phyloP scores from a whole-genome alignment of 2,113 vertebrate species.

The Lynx canadensis region DNA sequence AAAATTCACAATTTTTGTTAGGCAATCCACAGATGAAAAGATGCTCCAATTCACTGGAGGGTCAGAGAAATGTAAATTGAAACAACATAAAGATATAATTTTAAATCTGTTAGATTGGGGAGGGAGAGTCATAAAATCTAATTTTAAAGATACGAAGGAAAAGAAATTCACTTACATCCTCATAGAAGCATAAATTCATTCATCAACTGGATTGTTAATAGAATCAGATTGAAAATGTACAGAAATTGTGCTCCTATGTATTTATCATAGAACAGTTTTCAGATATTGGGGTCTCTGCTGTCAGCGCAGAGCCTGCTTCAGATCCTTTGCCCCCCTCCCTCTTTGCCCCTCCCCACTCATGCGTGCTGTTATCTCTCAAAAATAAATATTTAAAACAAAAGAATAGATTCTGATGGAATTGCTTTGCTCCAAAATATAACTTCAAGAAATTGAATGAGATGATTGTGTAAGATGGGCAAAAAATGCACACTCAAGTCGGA shows the following conservation, averaged over 20 bases:
- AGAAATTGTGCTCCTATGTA: background rate
- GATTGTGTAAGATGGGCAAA: background rate
- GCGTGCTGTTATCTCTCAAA: no score
- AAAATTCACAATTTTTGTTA: background rate
- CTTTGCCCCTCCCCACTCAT: no score
- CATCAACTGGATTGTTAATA: background rate
- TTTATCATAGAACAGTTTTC: background rate
- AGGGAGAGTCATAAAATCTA: background rate
- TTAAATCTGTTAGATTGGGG: background rate
- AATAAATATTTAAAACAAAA: background rate
- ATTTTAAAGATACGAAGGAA: background rate
- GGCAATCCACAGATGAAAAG: conserved; percentile 4
- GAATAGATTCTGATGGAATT: background rate
- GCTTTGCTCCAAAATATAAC: background rate
- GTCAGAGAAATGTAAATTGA: conserved; percentile 32
- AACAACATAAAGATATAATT: background rate
- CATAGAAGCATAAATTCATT: background rate
- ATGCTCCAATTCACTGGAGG: background rate
- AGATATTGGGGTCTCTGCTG: no score
- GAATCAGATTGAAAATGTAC: background rate
- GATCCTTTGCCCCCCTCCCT: no score
- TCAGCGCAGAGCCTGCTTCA: no score
- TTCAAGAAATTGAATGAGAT: conserved; percentile 12
- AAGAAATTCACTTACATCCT: background rate
- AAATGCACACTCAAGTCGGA: background rate